These are phyloP conservation scores for Beris chalybata DNA, from an alignment of 2,888 invertebrate genomes.

Conservation along the genomic window DNA sequence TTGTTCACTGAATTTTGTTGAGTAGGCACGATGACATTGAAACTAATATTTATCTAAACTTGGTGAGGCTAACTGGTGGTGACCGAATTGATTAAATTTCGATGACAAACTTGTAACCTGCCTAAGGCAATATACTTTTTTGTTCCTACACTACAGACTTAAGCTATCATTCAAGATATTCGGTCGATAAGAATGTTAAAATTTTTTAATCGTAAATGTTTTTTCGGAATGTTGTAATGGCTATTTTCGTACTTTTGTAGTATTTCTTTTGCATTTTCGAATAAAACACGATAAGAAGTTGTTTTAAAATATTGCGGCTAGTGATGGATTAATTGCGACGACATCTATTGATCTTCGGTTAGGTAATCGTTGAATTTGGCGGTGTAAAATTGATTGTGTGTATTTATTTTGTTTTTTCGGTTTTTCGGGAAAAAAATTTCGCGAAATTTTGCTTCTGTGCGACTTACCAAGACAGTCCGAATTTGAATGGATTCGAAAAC, in stretches of 20 bases:
- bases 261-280: background rate
- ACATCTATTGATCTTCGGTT: background rate
- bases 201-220: no score
- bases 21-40: no score
- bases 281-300: background rate
- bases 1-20: no score
- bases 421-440: background rate
- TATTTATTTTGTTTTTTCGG: conserved; percentile 2
- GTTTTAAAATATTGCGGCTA: background rate
- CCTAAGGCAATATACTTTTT: no score
- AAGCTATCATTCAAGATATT: no score
- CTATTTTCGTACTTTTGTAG: conserved; percentile 20
- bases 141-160: no score
- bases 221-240: conserved; percentile 18
- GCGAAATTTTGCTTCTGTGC: conserved; percentile 8
- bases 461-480: conserved; percentile 15
- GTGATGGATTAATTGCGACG: no score
- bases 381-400: conserved; percentile 27
- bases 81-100: no score
- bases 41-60: no score
- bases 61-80: no score
- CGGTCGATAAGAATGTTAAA: no score
- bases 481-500: conserved; percentile 15
- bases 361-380: conserved; percentile 12
- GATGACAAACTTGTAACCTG: no score